Evolutionary conservation across 2,888 invertebrate genomes (phyloP).

Genomic region (Aphrophora alni): DNA sequence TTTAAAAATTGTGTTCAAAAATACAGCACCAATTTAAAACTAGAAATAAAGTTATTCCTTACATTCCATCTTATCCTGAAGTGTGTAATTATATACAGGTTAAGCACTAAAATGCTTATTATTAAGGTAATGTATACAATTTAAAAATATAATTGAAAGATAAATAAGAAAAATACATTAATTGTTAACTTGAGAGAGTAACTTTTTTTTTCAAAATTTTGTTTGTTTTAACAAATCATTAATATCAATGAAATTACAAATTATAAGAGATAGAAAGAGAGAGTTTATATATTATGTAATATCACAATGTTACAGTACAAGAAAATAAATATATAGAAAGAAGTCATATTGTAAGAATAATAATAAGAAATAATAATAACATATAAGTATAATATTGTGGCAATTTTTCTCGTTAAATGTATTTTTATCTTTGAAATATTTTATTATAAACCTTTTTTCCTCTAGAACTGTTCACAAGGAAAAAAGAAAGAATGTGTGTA

Average conservation of each 20-base stretch:
- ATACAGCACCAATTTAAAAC: background rate
- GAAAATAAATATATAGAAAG: constrained; percentile 38
- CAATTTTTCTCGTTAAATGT: constrained; percentile 42
- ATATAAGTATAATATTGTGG: constrained; percentile 41
- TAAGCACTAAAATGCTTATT: background rate
- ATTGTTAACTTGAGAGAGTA: background rate
- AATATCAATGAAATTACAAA: constrained; percentile 21
- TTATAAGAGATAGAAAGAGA: constrained; percentile 41
- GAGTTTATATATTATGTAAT: constrained; percentile 28
- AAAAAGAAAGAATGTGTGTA: constrained; percentile 37
- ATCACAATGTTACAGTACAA: constrained; percentile 41
- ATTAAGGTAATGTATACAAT: background rate
- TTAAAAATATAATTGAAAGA: background rate
- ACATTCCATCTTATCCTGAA: constrained; percentile 35
- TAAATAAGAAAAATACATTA: no score
- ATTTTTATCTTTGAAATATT: constrained; percentile 43
- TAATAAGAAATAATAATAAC: constrained; percentile 36
- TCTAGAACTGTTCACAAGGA: constrained; percentile 38
- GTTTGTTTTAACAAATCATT: constrained; percentile 2
- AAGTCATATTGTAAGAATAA: constrained; percentile 34
- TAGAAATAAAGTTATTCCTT: background rate
- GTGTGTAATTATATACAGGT: background rate
- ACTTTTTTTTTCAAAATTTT: background rate
- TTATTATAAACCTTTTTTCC: constrained; percentile 40
- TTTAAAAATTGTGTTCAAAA: background rate